phyloP scores from a whole-genome alignment of 1,140 invertebrate genomes.

The Thalassaphorura encarpata region DNA sequence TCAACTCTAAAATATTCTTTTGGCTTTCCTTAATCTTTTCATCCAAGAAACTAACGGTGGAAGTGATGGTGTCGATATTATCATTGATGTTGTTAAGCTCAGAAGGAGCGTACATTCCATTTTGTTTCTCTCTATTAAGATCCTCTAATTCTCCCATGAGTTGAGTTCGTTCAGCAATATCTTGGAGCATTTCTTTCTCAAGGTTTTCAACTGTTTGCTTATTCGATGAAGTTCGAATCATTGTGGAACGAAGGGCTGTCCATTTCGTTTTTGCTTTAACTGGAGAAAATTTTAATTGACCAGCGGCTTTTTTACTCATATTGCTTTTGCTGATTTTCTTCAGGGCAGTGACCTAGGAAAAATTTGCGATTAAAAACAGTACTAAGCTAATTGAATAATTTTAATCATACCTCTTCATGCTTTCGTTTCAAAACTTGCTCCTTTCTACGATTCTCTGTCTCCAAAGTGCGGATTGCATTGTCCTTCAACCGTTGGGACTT shows the following conservation, averaged over 20 bases:
- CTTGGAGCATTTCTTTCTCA: constrained; percentile 24
- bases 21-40: constrained; percentile 74
- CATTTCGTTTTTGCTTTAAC: constrained; percentile 34
- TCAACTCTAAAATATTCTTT: constrained; percentile 78
- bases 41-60: no score
- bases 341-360: constrained; percentile 74
- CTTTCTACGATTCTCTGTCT: constrained; percentile 81
- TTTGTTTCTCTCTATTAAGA: no score
- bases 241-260: constrained; percentile 4
- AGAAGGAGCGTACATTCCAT: background rate
- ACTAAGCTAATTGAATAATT: no score
- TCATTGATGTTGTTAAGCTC: constrained; percentile 44
- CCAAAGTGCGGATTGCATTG: constrained; percentile 58
- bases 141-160: constrained; percentile 13
- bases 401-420: constrained; percentile 92
- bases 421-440: constrained; percentile 85
- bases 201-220: constrained; percentile 13
- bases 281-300: constrained; percentile 7
- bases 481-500: constrained; percentile 81
- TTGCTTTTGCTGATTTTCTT: no score
- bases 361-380: no score
- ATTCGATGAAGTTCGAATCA: constrained; percentile 9
- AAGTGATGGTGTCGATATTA: constrained; percentile 68
- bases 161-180: constrained; percentile 15
- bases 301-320: no score